A percentile compares a stretch with the other conserved stretches of the same genome.
Conservation (phyloP, 1,140 invertebrate species). For the Tetramorium parvispinum region DNA sequence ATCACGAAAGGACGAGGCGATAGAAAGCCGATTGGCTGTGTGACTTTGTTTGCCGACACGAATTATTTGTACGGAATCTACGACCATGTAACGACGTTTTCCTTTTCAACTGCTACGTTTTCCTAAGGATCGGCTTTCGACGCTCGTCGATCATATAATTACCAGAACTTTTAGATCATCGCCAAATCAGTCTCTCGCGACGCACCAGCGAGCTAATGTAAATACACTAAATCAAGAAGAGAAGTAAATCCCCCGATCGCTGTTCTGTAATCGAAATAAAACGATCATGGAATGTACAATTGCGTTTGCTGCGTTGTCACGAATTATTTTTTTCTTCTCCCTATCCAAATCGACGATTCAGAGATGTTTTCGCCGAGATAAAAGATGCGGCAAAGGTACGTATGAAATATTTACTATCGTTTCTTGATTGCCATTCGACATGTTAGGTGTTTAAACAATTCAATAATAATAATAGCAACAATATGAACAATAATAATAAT, state of each 20-base stretch:
- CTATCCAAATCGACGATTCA: background rate
- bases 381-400: slow-evolving; percentile 24
- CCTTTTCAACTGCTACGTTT: background rate
- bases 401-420: background rate
- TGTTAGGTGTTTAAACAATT: too few relatives aligned
- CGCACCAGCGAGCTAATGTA: slow-evolving; percentile 60
- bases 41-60: background rate
- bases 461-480: too few relatives aligned
- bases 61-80: slow-evolving; percentile 8
- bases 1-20: slow-evolving; percentile 34
- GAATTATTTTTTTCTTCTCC: background rate
- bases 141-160: slow-evolving; percentile 40
- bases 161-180: slow-evolving; percentile 51
- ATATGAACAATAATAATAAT: too few relatives aligned
- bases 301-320: slow-evolving; percentile 2
- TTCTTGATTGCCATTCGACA: background rate
- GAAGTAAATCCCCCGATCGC: slow-evolving; percentile 68
- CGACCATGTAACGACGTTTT: background rate
- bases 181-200: slow-evolving; percentile 43
- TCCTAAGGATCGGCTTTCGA: slow-evolving; percentile 21
- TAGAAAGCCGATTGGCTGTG: slow-evolving; percentile 11
- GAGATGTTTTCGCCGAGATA: background rate
- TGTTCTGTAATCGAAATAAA: slow-evolving; percentile 84
- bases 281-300: slow-evolving; percentile 81
- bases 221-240: slow-evolving; percentile 65